Conservation (phyloP, 1,140 invertebrate genomes). For the Pseudoatta argentina region DNA sequence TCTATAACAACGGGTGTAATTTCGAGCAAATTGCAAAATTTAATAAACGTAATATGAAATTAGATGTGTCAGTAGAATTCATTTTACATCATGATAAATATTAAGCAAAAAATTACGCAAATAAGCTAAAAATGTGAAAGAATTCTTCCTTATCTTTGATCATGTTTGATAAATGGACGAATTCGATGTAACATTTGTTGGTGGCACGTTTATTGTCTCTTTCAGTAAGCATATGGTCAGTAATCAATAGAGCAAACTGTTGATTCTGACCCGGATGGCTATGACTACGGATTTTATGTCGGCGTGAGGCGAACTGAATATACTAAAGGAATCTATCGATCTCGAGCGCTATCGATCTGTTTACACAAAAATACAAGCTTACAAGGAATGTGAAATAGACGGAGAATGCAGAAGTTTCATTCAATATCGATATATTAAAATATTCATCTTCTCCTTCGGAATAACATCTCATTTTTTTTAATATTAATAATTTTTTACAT, state of each 20-base stretch:
- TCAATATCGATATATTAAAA: background rate
- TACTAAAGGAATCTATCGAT: slow-evolving; percentile 27
- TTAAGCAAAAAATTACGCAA: background rate
- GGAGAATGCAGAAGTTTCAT: background rate
- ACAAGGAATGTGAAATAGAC: background rate
- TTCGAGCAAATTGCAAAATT: background rate
- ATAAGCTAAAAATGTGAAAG: background rate
- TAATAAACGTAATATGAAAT: slow-evolving; percentile 10
- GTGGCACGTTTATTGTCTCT: slow-evolving; percentile 36
- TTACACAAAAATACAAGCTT: background rate
- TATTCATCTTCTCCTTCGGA: background rate
- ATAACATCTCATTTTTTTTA: background rate
- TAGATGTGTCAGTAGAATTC: background rate
- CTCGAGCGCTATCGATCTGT: slow-evolving; percentile 21
- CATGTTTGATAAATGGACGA: background rate
- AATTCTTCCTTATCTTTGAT: background rate
- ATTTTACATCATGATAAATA: background rate
- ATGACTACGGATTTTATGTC: slow-evolving; percentile 66
- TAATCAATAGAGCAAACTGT: slow-evolving; percentile 85
- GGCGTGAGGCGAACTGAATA: slow-evolving; percentile 16
- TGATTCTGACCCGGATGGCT: slow-evolving; percentile 82
- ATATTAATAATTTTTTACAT: background rate
- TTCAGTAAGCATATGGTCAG: slow-evolving; percentile 73
- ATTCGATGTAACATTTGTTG: slow-evolving; percentile 2
- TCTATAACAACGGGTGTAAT: background rate